Evolutionary conservation across 2,113 vertebrate species (phyloP).

Genomic region (Oenanthe oenanthe): DNA sequence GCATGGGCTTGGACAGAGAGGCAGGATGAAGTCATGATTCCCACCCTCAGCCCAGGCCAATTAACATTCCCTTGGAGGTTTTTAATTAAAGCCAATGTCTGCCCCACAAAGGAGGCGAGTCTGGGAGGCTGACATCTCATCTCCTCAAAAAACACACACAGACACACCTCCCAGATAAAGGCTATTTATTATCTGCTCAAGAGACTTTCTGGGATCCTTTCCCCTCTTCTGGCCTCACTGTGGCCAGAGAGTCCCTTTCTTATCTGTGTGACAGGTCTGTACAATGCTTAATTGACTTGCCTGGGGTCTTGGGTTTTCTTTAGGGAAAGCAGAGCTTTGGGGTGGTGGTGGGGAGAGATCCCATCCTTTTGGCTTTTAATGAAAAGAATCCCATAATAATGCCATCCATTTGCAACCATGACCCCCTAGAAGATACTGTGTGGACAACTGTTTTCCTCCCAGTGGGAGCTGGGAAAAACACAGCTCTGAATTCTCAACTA

Average conservation of each 20-base stretch:
- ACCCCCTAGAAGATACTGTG: conserved; percentile 42
- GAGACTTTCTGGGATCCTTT: conserved; percentile 45
- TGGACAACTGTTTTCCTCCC: conserved; percentile 11
- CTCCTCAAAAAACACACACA: conserved; percentile 51
- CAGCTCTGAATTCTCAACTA: conserved; percentile 21
- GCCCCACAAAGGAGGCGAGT: conserved; percentile 21
- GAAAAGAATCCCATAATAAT: conserved; percentile 54
- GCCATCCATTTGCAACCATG: conserved; percentile 33
- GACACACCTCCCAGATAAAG: conserved; percentile 61
- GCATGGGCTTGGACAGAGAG: neutral
- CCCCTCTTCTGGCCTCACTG: conserved; percentile 10
- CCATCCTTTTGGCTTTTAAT: conserved; percentile 53
- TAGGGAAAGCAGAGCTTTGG: neutral
- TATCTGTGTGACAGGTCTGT: conserved; percentile 55
- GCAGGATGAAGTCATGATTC: conserved; percentile 5
- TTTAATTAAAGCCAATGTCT: conserved; percentile 41
- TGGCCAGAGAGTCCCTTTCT: conserved; percentile 48
- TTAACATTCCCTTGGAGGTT: conserved; percentile 63
- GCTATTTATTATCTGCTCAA: conserved; percentile 57
- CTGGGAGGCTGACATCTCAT: conserved; percentile 44
- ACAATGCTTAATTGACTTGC: conserved; percentile 69
- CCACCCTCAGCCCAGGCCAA: neutral
- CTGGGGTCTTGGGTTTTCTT: conserved; percentile 51
- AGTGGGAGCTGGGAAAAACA: conserved; percentile 27
- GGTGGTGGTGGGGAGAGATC: conserved; percentile 17